phyloP scores from a whole-genome alignment of 2,797 vertebrate species.

The Champsocephalus esox region DNA sequence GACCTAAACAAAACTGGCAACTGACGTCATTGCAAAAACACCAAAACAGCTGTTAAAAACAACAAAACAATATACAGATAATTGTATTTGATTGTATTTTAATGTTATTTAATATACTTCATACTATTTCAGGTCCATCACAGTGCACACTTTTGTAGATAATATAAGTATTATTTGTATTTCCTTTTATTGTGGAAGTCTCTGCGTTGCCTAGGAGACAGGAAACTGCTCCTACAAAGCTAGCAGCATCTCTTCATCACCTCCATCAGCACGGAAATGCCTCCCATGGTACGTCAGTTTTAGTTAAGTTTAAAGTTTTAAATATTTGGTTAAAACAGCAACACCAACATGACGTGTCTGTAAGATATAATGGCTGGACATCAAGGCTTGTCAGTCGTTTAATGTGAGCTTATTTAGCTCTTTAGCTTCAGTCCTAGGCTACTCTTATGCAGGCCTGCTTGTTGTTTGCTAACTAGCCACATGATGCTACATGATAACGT shows the following conservation, averaged over 20 bases:
- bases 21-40: too few relatives aligned
- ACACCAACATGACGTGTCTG: not conserved
- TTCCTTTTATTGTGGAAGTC: constrained; percentile 27
- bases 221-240: constrained; percentile 9
- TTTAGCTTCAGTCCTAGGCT: not conserved
- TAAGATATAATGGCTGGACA: too few relatives aligned
- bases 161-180: not conserved
- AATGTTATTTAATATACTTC: not conserved
- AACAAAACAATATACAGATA: too few relatives aligned
- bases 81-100: too few relatives aligned
- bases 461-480: not conserved
- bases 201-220: constrained; percentile 51
- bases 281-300: not conserved
- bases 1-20: too few relatives aligned
- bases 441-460: not conserved
- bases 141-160: not conserved
- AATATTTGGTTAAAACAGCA: not conserved
- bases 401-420: not conserved
- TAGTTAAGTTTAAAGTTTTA: not conserved
- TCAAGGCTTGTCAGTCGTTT: not conserved
- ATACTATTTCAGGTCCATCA: not conserved
- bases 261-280: constrained; percentile 1
- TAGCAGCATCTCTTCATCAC: constrained; percentile 3
- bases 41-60: too few relatives aligned
- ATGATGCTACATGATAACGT: not conserved